A percentile compares a stretch with the other conserved stretches of the same genome.
Evolutionary conservation across 2,797 vertebrate species (phyloP).

Genomic region (Aphelocoma californica): DNA sequence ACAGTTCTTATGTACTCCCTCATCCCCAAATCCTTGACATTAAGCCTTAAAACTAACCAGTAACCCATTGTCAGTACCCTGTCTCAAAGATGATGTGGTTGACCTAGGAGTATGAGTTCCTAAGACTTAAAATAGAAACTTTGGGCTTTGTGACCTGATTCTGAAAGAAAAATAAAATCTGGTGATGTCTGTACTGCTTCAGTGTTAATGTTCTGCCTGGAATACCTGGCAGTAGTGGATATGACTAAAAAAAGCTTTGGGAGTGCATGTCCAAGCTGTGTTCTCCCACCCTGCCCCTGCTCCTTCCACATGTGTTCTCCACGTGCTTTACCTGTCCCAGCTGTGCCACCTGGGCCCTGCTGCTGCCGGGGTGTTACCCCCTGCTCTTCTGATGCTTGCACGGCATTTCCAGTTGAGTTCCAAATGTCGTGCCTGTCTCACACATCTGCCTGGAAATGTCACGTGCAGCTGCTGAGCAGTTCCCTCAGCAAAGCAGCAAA

Average conservation of each 20-base stretch:
- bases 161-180: neutral
- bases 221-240: neutral
- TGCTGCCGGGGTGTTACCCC: rapidly evolving
- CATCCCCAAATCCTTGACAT: neutral
- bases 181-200: neutral
- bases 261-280: neutral
- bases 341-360: neutral
- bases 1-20: rapidly evolving
- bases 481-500: neutral
- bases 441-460: neutral
- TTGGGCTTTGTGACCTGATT: neutral
- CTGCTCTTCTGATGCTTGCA: no score
- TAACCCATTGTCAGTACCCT: neutral
- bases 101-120: neutral
- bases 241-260: neutral
- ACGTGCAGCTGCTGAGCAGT: neutral
- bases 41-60: neutral
- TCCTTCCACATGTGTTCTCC: neutral
- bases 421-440: neutral
- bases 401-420: neutral
- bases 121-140: neutral
- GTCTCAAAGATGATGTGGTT: neutral
- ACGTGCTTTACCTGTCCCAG: neutral
- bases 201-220: neutral
- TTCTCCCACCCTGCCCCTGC: neutral